Base-by-base conservation (phyloP, 2,888 invertebrate genomes). In the Trisateles emortualis region DNA sequence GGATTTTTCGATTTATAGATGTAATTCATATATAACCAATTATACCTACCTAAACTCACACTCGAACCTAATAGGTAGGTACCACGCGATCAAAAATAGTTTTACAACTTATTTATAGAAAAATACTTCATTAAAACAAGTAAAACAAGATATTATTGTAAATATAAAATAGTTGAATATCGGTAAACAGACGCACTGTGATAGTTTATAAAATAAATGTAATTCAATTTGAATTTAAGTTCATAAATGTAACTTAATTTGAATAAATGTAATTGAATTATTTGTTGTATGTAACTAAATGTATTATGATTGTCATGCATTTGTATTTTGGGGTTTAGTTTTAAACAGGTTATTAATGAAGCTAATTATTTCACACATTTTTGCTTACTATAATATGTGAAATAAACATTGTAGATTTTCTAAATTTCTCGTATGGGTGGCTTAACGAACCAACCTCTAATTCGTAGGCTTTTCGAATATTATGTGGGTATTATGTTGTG, bases 121-220 rank as follows among this genome's bases (percentile, higher is more conserved):
- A 42, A 26, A 42, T 30, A 17, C 10, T 10, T 19, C n/a, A 0
- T 36, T 16, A n/a, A 36, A 9, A 17, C n/a, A 17, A 17, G 29
- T 14, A 13, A 50, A 26, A 44, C 29, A 26, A 30, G 39, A 38
- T 46, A 54, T 46, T 32, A 35, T 32, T 59, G 5, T 47, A 59
- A n/a, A n/a, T n/a, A n/a, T 46, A 57, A 51, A 41, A 59, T 60
- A 51, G 43, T 50, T 50, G 45, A 53, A 41, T 55, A 70, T 72
- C 62, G 59, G 72, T 77, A 78, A 75, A 84, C 81, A 82, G 78
- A 74, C 52, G 53, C 79, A 79, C 89, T 89, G 89, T 89, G 89
- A 89, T 89, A 89, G 88, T 74, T 60, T 67, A 72, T 73, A 71
- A 65, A 51, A 49, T 65, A 55, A 65, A 63, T 36, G 4, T 63